Evolutionary conservation across 2,797 vertebrate genomes (phyloP), one percentile per base, ranked within the genome.

Genomic region (Sebastolobus alascanus): DNA sequence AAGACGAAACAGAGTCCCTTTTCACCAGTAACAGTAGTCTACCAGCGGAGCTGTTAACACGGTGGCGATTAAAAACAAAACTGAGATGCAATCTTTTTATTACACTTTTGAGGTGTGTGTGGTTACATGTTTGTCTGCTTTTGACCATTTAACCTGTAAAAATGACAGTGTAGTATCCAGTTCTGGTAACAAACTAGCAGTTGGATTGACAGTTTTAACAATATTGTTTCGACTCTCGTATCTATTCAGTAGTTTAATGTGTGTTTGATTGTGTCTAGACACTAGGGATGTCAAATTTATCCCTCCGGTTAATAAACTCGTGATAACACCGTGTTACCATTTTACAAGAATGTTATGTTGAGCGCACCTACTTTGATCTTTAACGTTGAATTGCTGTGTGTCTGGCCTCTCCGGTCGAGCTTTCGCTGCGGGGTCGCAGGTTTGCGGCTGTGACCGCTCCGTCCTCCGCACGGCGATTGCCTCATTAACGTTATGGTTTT

Each of bases 161-260:
- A 70, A 68, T 43, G 2, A 2, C 14, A 25, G 13, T 64, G 59
- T 64, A 50, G 65, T 50, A 22, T 25, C 56, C 46, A 7, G 43
- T 71, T 69, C 4, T 56, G 72, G 37, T 64, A 40, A 46, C 35
- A 59, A 61, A 66, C 55, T 18, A 52, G 33, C 40, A 54, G 7
- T 52, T 40, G 37, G n/a, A 72, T 40, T 74, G 65, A 80, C 43
- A 75, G 3, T 63, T 63, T 82, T 8, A 46, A 20, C 43, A 46
- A 60, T 73, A 61, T 70, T 83, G 69, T 71, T 85, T 40, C 29
- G 59, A 70, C 25, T 63, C 27, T 69, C 20, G 1, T 69, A 66
- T 68, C 69, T 72, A 80, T 82, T 83, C 63, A 60, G 66, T 29
- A 67, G 20, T 80, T 84, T 84, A 80, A 79, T 82, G 75, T 56